phyloP scores from a whole-genome alignment of 2,113 vertebrate species.

The Psophia crepitans region DNA sequence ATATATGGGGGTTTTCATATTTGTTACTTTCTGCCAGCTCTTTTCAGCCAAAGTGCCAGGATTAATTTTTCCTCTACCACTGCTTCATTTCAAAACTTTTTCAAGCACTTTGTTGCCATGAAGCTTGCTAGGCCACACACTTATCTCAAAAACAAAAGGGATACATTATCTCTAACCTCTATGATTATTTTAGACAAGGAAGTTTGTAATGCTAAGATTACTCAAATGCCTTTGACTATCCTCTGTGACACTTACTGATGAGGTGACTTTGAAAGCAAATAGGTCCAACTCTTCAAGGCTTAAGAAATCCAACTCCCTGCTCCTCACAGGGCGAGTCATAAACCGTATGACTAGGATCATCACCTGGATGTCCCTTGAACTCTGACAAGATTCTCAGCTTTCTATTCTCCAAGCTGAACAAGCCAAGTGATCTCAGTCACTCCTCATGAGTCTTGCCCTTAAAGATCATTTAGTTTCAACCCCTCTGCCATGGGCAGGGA shows the following conservation, averaged over 20 bases:
- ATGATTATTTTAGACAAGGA: not conserved
- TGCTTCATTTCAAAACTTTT: conserved; percentile 37
- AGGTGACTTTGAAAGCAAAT: not conserved
- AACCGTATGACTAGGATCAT: not conserved
- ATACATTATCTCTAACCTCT: not conserved
- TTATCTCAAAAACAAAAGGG: not conserved
- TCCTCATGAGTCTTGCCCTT: not conserved
- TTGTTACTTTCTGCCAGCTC: conserved; percentile 10
- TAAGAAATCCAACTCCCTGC: not conserved
- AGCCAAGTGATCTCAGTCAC: not conserved
- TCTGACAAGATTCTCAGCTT: not conserved
- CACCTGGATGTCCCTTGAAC: not conserved
- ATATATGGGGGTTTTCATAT: not conserved
- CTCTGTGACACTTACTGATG: not conserved
- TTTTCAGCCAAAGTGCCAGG: conserved; percentile 25
- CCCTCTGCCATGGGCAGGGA: no score
- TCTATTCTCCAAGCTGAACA: not conserved
- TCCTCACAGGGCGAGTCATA: not conserved
- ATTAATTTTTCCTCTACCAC: conserved; percentile 23
- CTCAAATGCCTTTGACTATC: not conserved
- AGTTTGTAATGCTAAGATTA: not conserved
- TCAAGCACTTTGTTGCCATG: not conserved
- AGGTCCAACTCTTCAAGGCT: fast-evolving
- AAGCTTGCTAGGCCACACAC: not conserved
- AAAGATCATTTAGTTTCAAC: no score